Evolutionary conservation across 2,797 vertebrate species (phyloP).

Genomic region (Enteromius afrohamiltoni): DNA sequence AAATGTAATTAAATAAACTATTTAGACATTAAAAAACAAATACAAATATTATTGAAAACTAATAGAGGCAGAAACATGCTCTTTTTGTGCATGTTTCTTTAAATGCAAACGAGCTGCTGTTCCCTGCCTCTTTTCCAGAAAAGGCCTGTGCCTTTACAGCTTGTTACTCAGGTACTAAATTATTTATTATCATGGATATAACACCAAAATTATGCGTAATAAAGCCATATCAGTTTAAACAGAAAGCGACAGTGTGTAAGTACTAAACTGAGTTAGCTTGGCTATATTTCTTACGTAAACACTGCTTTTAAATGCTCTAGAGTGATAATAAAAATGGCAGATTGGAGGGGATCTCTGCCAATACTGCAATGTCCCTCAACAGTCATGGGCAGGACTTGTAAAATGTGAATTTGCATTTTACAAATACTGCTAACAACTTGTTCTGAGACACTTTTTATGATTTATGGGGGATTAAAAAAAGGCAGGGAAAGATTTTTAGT

Average conservation of each 20-base stretch:
- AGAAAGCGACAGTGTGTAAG: not conserved
- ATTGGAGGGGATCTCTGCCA: no score
- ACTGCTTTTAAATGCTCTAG: no score
- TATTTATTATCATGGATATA: not conserved
- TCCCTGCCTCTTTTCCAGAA: not conserved
- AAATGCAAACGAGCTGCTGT: not conserved
- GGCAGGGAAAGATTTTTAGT: not conserved
- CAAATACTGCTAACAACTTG: no score
- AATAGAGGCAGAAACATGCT: not conserved
- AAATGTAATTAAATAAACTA: not conserved
- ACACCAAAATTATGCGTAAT: not conserved
- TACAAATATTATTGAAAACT: not conserved
- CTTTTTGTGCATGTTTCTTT: not conserved
- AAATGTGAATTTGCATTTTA: no score
- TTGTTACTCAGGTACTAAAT: not conserved
- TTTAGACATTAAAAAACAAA: not conserved
- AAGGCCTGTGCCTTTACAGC: not conserved
- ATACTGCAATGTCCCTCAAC: no score
- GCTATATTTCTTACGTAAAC: no score
- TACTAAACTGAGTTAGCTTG: not conserved
- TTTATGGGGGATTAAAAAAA: not conserved
- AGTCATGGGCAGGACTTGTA: no score
- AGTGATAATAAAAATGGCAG: no score
- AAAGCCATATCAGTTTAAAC: no score
- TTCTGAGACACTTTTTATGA: no score